phyloP scores from a whole-genome alignment of 2,888 invertebrate genomes.

The Bombylius major region DNA sequence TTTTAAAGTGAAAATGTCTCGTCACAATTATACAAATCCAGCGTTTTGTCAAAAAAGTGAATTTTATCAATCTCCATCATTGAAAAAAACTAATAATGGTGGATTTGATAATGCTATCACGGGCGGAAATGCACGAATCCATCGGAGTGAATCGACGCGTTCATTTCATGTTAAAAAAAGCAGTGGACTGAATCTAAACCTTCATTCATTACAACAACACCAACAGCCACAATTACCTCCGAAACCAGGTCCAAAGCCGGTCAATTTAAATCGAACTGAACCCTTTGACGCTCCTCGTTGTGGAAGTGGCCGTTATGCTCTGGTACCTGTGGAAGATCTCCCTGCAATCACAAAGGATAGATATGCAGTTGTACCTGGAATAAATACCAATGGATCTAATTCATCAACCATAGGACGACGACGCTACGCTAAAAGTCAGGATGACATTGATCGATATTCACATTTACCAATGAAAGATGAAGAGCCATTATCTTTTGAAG shows the following conservation, averaged over 20 bases:
- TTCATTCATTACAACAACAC: conserved; percentile 15
- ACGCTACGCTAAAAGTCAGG: conserved; percentile 33
- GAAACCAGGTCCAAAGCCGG: conserved; percentile 19
- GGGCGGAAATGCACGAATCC: conserved; percentile 25
- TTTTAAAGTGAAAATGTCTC: conserved; percentile 24
- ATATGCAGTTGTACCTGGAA: conserved; percentile 33
- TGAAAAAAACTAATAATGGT: neutral
- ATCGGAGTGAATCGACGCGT: conserved; percentile 37
- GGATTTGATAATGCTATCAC: conserved; percentile 10
- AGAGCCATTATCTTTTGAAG: conserved; percentile 25
- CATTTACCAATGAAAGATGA: conserved; percentile 22
- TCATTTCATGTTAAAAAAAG: conserved; percentile 21
- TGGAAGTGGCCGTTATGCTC: conserved; percentile 38
- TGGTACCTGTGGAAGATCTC: conserved; percentile 40
- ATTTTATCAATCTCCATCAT: conserved; percentile 32
- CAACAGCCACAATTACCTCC: conserved; percentile 18
- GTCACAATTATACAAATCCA: conserved; percentile 57
- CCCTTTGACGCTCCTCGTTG: conserved; percentile 13
- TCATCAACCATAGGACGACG: conserved; percentile 30
- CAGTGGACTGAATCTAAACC: conserved; percentile 17
- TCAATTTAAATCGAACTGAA: conserved; percentile 6
- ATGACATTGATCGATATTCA: conserved; percentile 27
- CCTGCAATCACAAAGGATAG: conserved; percentile 20
- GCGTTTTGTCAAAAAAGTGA: conserved; percentile 71
- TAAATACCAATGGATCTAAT: conserved; percentile 16